These are phyloP conservation scores for Eristalinus sepulchralis DNA, from an alignment of 2,888 invertebrate genomes.

Conservation along the genomic window DNA sequence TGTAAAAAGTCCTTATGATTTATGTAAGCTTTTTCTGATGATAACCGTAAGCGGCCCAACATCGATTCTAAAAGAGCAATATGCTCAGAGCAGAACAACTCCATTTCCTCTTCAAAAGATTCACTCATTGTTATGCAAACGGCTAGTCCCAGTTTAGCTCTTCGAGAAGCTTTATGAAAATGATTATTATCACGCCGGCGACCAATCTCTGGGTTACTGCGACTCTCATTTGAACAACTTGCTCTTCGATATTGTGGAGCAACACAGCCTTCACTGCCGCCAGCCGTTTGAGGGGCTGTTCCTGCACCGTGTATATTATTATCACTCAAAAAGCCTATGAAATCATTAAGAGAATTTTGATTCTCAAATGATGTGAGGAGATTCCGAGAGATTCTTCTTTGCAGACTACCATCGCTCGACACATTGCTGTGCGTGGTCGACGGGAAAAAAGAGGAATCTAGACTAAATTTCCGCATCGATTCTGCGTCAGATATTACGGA, in stretches of 20 bases:
- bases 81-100: slow-evolving; percentile 90
- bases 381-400: slow-evolving; percentile 84
- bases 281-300: slow-evolving; percentile 51
- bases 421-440: slow-evolving; percentile 79
- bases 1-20: slow-evolving; percentile 81
- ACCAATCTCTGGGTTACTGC: slow-evolving; percentile 80
- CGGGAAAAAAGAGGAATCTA: slow-evolving; percentile 79
- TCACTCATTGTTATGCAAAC: slow-evolving; percentile 84
- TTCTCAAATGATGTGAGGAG: slow-evolving; percentile 81
- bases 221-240: slow-evolving; percentile 77
- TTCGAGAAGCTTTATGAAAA: slow-evolving; percentile 72
- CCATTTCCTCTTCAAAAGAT: slow-evolving; percentile 85
- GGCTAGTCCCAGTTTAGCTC: slow-evolving; percentile 85
- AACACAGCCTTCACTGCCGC: slow-evolving; percentile 77
- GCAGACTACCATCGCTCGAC: slow-evolving; percentile 83
- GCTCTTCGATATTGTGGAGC: slow-evolving; percentile 75
- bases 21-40: slow-evolving; percentile 85
- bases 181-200: slow-evolving; percentile 73
- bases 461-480: slow-evolving; percentile 77
- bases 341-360: slow-evolving; percentile 79
- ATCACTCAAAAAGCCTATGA: slow-evolving; percentile 79
- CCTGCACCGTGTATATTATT: slow-evolving; percentile 72
- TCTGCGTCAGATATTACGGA: slow-evolving; percentile 79
- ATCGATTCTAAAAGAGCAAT: slow-evolving; percentile 88
- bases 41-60: slow-evolving; percentile 86